These are phyloP conservation scores for Onychomys arenicola DNA, from an alignment of 2,797 vertebrate genomes.

Conservation along the genomic window DNA sequence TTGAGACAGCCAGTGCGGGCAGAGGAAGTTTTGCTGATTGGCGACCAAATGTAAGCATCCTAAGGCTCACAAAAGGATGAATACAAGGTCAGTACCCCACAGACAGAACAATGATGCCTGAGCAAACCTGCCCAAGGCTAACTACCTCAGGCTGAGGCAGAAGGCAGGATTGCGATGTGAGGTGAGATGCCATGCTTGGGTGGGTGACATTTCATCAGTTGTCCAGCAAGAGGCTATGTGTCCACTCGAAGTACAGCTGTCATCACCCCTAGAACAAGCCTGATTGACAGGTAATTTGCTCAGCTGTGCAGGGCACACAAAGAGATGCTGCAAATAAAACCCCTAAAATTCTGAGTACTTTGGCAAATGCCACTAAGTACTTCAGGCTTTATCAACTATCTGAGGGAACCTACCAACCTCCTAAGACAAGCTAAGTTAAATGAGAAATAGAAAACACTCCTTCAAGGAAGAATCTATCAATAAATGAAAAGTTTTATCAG, in stretches of 20 bases:
- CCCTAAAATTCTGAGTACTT: background rate
- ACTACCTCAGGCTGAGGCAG: background rate
- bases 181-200: background rate
- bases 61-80: background rate
- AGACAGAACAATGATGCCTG: background rate
- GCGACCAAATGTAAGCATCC: background rate
- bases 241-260: background rate
- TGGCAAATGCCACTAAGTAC: background rate
- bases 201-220: background rate
- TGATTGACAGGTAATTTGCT: background rate
- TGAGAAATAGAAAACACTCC: background rate
- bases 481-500: background rate
- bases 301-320: background rate
- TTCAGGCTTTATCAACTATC: background rate
- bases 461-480: background rate
- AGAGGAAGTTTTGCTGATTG: slow-evolving; percentile 34
- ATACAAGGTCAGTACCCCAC: background rate
- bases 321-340: background rate
- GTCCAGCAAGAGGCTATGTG: background rate
- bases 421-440: background rate
- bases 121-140: background rate
- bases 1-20: slow-evolving; percentile 30
- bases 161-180: too few relatives aligned
- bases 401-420: background rate
- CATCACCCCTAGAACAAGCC: background rate